Base-by-base conservation (phyloP, 1,140 invertebrate genomes). In the Anastatus disparis region DNA sequence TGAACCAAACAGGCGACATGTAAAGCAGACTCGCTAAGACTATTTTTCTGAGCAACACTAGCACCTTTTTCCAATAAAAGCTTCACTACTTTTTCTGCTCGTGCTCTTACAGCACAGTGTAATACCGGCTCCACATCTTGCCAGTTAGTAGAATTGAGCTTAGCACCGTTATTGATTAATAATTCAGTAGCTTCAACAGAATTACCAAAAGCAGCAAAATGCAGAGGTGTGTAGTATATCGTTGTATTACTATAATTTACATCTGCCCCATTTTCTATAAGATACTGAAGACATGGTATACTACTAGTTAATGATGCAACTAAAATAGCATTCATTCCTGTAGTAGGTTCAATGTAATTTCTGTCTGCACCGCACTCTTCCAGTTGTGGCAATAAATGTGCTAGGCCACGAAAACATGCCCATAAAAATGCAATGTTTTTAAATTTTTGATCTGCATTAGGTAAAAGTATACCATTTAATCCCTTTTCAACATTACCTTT, bases 1-100 rank as follows among this genome's bases (percentile, higher is more conserved):
- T 89, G 88, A 15, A 87, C 86, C 68, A 87, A 85, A n/a, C 89
- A 89, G 13, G 89, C 89, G 1, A 91, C 81, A 77, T 91, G 90
- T 0, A 91, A 76, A 0, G 89, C 81, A 0, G 89, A 89, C 64
- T 90, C 89, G 1, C 89, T 88, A 64, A 86, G 81, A 13, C 86
- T 81, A 72, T 90, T 90, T 61, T 85, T 87, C 40, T 86, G 82
- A 31, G 86, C 86, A 20, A 87, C 83, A 73, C 90, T 88, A 2
- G 89, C 89, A 2, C 89, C 89, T 52, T 87, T 86, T 15, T 90
- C 84, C 48, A 92, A 78, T 31, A 93, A 77, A 24, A 91, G 75
- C 40, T 87, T 84, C 2, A 89, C 87, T 20, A 91, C 89, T 58
- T 88, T 86, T 9, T 87, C 78, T 6, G 87, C 84, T 71, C 86